Conservation (phyloP, 2,888 invertebrate genomes). For the Oligia latruncula region DNA sequence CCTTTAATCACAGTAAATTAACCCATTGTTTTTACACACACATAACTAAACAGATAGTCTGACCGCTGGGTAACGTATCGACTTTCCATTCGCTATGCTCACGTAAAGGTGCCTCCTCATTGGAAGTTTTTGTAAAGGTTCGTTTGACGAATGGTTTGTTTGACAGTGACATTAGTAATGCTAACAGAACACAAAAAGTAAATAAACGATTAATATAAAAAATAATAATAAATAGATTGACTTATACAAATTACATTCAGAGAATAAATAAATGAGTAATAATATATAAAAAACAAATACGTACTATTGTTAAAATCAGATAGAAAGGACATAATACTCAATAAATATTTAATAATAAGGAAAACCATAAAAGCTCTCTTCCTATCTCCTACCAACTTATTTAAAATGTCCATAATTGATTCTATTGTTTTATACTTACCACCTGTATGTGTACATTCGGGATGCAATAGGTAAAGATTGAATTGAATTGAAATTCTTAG, state of each 20-base stretch:
- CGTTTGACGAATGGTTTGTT: background rate
- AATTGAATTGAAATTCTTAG: background rate
- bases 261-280: background rate
- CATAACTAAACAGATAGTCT: constrained; percentile 30
- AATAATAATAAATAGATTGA: background rate
- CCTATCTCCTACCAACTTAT: too few species aligned
- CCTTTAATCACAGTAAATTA: constrained; percentile 16
- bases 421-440: background rate
- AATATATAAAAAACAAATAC: background rate
- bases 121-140: background rate
- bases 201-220: background rate
- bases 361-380: too few species aligned
- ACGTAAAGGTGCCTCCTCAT: constrained; percentile 1
- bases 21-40: constrained; percentile 46
- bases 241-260: background rate
- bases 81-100: constrained; percentile 47
- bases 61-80: constrained; percentile 31
- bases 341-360: too few species aligned
- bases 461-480: background rate
- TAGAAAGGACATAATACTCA: background rate
- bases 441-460: background rate
- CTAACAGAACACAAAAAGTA: background rate
- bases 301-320: background rate
- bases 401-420: background rate
- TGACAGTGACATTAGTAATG: background rate